These are phyloP conservation scores for Thalassaphorura encarpata DNA, from an alignment of 1,140 invertebrate genomes.

Conservation along the genomic window DNA sequence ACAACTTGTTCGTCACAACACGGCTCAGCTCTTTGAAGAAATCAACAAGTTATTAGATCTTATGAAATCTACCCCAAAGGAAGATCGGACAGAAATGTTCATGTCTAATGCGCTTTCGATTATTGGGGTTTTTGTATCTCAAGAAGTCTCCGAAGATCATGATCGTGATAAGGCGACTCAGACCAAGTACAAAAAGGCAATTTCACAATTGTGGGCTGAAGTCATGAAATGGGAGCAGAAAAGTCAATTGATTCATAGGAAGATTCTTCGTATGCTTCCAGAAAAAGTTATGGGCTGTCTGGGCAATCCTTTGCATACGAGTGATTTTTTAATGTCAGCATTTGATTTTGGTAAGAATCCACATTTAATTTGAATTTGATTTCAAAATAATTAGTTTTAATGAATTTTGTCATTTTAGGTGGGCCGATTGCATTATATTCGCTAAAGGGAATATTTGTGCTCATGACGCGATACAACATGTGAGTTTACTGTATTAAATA, in stretches of 20 bases:
- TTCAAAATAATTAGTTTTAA: slow-evolving; percentile 6
- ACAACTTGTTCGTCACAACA: no score
- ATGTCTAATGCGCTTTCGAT: neutral
- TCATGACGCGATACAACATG: slow-evolving; percentile 85
- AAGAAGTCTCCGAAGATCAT: no score
- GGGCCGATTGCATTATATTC: slow-evolving; percentile 78
- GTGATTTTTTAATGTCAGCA: slow-evolving; percentile 86
- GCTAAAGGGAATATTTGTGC: slow-evolving; percentile 81
- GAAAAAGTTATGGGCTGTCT: slow-evolving; percentile 72
- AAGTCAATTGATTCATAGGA: slow-evolving; percentile 55
- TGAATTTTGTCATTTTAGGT: slow-evolving; percentile 44
- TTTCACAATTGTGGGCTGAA: slow-evolving; percentile 22
- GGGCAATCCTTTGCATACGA: slow-evolving; percentile 66
- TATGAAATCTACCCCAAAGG: no score
- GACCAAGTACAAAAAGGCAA: slow-evolving; percentile 23
- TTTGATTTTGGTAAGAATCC: slow-evolving; percentile 62
- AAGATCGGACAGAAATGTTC: no score
- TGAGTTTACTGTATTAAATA: no score
- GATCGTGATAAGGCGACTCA: no score
- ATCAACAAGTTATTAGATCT: no score
- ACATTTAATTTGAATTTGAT: no score
- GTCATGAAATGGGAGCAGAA: slow-evolving; percentile 57
- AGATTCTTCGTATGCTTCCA: slow-evolving; percentile 65
- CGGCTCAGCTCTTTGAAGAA: no score
- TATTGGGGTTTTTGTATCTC: no score